These are phyloP conservation scores for Drosophila peninsularis DNA, from an alignment of 2,888 invertebrate genomes.

Conservation along the genomic window DNA sequence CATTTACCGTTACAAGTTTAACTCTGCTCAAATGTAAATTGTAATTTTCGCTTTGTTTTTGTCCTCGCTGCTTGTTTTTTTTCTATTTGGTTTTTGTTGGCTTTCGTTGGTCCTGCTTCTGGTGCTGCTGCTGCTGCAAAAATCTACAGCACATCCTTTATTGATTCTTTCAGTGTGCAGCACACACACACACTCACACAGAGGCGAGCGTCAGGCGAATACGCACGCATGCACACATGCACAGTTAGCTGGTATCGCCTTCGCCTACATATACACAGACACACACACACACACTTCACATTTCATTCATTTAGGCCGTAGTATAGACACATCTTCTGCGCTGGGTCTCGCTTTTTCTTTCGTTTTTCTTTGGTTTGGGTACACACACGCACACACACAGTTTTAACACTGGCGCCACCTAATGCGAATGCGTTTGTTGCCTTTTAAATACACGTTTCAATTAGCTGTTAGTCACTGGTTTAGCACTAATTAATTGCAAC, in stretches of 20 bases:
- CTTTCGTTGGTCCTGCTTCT: conserved; percentile 18
- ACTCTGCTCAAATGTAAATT: neutral
- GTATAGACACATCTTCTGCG: conserved; percentile 74
- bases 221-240: conserved; percentile 33
- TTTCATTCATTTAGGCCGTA: conserved; percentile 75
- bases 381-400: conserved; percentile 1
- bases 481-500: conserved; percentile 39
- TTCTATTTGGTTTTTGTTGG: conserved; percentile 33
- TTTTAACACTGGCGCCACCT: conserved; percentile 4
- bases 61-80: neutral
- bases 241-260: conserved; percentile 36
- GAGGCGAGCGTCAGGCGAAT: conserved; percentile 33
- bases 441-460: conserved; percentile 24
- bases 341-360: conserved; percentile 43
- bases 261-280: conserved; percentile 52
- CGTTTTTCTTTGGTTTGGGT: conserved; percentile 48
- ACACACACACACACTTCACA: conserved; percentile 57
- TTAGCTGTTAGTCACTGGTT: conserved; percentile 43
- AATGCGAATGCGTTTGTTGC: conserved; percentile 9
- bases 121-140: conserved; percentile 52
- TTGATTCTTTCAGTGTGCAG: conserved; percentile 80
- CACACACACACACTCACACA: conserved; percentile 40
- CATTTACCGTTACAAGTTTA: conserved; percentile 30
- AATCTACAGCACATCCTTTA: conserved; percentile 81
- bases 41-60: conserved; percentile 37